Base-by-base conservation (phyloP, 2,888 invertebrate genomes). In the Torymus aiolomorphi region DNA sequence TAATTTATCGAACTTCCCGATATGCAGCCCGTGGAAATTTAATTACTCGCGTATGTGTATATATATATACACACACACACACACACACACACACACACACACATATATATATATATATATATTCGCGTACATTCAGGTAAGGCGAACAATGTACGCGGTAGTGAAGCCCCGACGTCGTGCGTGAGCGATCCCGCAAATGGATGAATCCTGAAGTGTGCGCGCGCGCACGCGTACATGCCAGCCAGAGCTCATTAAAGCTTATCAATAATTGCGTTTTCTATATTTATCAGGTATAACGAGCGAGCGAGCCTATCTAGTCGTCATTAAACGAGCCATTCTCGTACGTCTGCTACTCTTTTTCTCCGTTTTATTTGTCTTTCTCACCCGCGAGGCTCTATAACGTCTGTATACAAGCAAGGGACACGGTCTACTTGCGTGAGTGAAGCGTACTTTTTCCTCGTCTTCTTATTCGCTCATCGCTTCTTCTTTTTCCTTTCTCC, bases 221-320 rank as follows among this genome's bases (percentile, higher is more conserved):
- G 82, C 16, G 59, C 14, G 84, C 84, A 83, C 24, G 3, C 31
- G 31, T 31, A 5, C 42, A 8, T 8, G 42, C 42, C 42, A 42
- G 42, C 42, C 42, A 42, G 42, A 8, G 84, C 88, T 88, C 89
- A 88, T 89, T 89, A 88, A 88, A 85, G 87, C 88, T 89, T 89
- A 89, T 89, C 89, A 87, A 89, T 89, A 89, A 89, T 89, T 88
- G 87, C 86, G 83, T 88, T 88, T 82, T 87, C 87, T 88, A 87
- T 87, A 88, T 87, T 88, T 88, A 88, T 88, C 87, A 86, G 42
- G 42, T 87, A 84, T 87, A 88, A 88, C 87, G 87, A 88, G 87
- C 86, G 81, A 66, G 87, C 54, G 86, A 84, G 71, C 61, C 42
- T 51, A 76, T 61, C 57, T 18, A 54, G 16, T 13, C 74, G 18